phyloP scores from a whole-genome alignment of 2,113 vertebrate species.

The Acrocephalus arundinaceus region DNA sequence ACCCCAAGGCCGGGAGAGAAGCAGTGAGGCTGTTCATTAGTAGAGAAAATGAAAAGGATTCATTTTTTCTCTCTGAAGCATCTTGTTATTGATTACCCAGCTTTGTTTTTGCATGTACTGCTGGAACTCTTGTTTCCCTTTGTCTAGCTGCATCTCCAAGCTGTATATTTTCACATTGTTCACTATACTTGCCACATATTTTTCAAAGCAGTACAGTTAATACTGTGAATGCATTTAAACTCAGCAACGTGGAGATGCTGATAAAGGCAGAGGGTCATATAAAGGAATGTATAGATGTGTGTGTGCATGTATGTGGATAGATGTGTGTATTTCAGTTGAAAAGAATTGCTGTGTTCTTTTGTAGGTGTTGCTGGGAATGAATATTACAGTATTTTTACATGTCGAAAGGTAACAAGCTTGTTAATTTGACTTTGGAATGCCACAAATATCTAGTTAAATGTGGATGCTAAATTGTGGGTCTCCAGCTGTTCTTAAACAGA shows the following conservation, averaged over 20 bases:
- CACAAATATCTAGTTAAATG: not conserved
- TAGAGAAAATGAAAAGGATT: not conserved
- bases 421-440: not conserved
- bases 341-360: not conserved
- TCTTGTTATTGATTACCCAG: not conserved
- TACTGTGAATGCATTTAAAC: not conserved
- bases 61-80: not conserved
- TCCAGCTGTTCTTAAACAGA: not conserved
- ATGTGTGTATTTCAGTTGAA: not conserved
- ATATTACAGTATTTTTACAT: not conserved
- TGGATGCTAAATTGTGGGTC: not conserved
- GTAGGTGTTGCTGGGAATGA: not conserved
- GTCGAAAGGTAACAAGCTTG: not conserved
- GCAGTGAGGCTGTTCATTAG: not conserved
- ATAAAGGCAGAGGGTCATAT: not conserved
- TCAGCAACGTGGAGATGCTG: not conserved
- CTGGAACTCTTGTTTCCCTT: not conserved
- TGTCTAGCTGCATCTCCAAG: not conserved
- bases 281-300: not conserved
- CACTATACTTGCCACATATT: not conserved
- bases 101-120: not conserved
- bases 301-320: not conserved
- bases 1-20: not conserved
- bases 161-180: not conserved
- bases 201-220: not conserved